phyloP scores from a whole-genome alignment of 2,113 vertebrate genomes.

The Sterna hirundo region DNA sequence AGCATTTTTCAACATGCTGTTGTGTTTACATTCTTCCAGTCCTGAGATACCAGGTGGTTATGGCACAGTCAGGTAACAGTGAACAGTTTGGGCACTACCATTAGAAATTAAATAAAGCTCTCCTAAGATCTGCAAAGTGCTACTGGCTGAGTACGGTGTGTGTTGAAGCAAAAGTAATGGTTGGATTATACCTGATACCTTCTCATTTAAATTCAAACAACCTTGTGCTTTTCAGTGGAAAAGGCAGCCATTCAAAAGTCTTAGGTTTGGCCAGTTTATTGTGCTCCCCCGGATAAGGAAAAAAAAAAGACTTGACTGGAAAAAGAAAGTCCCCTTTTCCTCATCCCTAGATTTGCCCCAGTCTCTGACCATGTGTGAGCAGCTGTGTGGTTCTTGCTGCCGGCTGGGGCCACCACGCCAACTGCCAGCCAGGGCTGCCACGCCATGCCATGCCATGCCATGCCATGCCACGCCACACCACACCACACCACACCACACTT shows the following conservation, averaged over 20 bases:
- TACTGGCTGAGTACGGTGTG: neutral
- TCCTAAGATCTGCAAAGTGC: neutral
- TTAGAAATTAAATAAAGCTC: neutral
- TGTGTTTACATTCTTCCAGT: neutral
- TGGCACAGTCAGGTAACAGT: neutral
- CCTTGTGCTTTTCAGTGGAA: neutral
- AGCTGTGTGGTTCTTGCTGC: neutral
- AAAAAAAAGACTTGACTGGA: neutral
- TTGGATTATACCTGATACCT: neutral
- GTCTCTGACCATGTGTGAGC: neutral
- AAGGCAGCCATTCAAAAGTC: neutral
- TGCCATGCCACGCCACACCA: neutral
- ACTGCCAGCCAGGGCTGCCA: neutral
- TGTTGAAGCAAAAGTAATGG: neutral
- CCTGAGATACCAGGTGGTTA: neutral
- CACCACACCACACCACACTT: neutral
- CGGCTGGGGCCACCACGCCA: neutral
- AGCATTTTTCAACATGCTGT: neutral
- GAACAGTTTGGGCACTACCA: neutral
- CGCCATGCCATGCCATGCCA: neutral
- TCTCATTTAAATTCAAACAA: neutral
- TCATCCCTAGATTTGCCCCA: neutral
- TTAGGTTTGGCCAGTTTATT: neutral
- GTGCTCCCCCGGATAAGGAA: neutral
- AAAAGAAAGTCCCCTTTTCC: neutral